Percentiles rank a stretch among this genome's conserved stretches.
Conservation (phyloP, 1,140 invertebrate species). For the Drosophila tropicalis region DNA sequence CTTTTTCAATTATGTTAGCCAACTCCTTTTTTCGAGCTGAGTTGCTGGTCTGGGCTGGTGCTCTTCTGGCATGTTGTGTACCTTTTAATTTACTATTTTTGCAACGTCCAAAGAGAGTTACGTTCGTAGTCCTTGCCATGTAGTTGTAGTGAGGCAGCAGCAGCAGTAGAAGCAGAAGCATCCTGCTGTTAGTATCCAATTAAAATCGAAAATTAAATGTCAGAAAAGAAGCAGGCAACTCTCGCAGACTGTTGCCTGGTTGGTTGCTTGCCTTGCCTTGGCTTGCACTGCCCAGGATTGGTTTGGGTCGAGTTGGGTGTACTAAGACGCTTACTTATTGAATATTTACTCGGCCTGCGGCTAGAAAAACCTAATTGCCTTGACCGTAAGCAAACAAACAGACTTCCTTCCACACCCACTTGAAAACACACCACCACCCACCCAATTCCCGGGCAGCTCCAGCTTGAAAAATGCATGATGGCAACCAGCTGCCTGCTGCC, state of each 20-base stretch:
- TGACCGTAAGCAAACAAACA: conserved; percentile 72
- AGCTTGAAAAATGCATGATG: conserved; percentile 73
- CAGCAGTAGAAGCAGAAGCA: conserved; percentile 52
- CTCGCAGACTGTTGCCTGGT: conserved; percentile 10
- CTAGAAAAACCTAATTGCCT: conserved; percentile 78
- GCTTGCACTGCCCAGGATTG: conserved; percentile 5
- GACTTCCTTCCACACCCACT: conserved; percentile 1
- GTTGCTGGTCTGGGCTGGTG: conserved; percentile 36
- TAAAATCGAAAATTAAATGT: conserved; percentile 82
- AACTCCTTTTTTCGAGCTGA: conserved; percentile 72
- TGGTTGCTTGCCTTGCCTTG: conserved; percentile 11
- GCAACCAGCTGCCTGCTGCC: conserved; percentile 25
- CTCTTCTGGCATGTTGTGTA: conserved; percentile 64
- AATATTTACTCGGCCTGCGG: conserved; percentile 69
- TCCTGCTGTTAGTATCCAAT: conserved; percentile 83
- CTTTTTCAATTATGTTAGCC: conserved; percentile 79
- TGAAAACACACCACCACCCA: neutral
- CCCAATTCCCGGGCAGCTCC: neutral
- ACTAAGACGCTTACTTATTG: conserved; percentile 79
- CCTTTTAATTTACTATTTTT: conserved; percentile 80
- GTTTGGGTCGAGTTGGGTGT: conserved; percentile 5
- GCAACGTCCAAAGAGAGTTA: conserved; percentile 42
- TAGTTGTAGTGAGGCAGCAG: conserved; percentile 44
- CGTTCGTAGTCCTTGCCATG: conserved; percentile 37
- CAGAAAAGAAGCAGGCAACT: conserved; percentile 57